Conservation (phyloP, 2,113 vertebrate species). For the Phalacrocorax carbo region DNA sequence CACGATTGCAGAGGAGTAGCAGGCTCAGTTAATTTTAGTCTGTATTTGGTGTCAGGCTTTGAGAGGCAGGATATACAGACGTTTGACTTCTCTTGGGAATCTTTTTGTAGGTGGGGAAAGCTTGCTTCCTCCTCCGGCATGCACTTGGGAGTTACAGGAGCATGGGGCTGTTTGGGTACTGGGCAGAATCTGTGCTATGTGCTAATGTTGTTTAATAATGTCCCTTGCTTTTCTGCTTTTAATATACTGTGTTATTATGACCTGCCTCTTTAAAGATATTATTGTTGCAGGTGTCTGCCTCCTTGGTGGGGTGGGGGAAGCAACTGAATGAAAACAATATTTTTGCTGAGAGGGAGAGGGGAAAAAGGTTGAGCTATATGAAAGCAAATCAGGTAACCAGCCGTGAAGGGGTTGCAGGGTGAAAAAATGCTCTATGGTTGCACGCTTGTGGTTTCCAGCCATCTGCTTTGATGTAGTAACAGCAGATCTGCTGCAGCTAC, state of each 20-base stretch:
- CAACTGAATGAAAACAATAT: not conserved
- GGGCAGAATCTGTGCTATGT: not conserved
- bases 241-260: not conserved
- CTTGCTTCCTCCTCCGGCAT: not conserved
- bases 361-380: not conserved
- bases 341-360: not conserved
- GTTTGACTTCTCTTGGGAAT: not conserved
- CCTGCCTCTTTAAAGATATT: not conserved
- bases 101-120: not conserved
- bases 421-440: not conserved
- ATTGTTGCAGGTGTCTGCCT: not conserved
- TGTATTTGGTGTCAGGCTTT: not conserved
- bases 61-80: not conserved
- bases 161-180: not conserved
- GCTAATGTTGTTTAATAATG: not conserved
- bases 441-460: not conserved
- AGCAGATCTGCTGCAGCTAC: not conserved
- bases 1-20: not conserved
- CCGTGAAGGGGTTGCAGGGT: not conserved
- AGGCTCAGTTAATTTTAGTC: not conserved
- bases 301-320: accelerated
- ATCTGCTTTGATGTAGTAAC: not conserved
- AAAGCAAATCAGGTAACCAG: not conserved
- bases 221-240: not conserved
- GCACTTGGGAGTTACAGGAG: not conserved